Base-by-base conservation (phyloP, 2,888 invertebrate genomes). In the Rotaria socialis region DNA sequence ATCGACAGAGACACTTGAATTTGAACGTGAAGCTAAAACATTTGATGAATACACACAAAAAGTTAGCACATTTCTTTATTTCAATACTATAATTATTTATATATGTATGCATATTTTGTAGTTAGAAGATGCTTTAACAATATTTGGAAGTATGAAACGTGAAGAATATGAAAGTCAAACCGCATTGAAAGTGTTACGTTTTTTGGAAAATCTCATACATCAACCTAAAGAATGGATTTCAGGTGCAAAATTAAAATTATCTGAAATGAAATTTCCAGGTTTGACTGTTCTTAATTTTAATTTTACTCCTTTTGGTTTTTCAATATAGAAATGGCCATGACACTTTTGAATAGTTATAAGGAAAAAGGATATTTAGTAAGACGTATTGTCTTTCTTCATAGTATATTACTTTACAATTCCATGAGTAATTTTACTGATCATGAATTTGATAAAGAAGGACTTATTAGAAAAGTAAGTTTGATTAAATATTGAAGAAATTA, bases 141-240 rank as follows among this genome's bases (percentile, higher is more conserved):
- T 80, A 5, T n/a, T 80, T 2, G 47, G 47, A 47, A 47, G 11
- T 14, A 47, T 80, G 80, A 80, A 47, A 47, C 80, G 80, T n/a
- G 80, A 80, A 80, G 47, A 80, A n/a, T 80, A 80, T 47, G 80
- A 80, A 80, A 80, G 80, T 80, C 47, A 80, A 80, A 80, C 24
- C 24, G 47, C 47, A 24, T 7, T 80, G 5, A 80, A 80, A 80
- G 11, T 47, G 0, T 16, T 80, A 47, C 43, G 47, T 10, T 80
- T 80, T 47, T 14, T 80, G 4, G 80, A 80, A 80, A 80, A 80
- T 43, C 47, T 80, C 10, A 80, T 80, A 24, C 80, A 80, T 47
- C 80, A 80, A 80, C 80, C 80, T 1, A 80, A n/a, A 80, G 80
- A 80, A 80, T 80, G 80, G 80, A 47, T 80, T 14, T 80, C 80